phyloP scores from a whole-genome alignment of 2,888 invertebrate genomes.

The Lymantria dispar region DNA sequence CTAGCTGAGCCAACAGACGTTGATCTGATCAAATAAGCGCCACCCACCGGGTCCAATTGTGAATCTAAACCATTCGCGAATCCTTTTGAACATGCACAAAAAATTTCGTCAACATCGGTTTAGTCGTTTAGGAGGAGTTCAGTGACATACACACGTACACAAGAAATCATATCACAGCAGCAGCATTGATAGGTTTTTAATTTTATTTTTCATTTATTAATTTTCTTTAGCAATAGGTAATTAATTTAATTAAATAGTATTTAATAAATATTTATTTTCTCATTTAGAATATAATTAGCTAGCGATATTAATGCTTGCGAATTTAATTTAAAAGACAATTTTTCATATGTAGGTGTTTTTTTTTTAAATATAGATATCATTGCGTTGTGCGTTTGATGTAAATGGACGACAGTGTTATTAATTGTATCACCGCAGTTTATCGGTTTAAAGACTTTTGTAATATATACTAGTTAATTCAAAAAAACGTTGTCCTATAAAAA shows the following conservation, averaged over 20 bases:
- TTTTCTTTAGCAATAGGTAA: background rate
- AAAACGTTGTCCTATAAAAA: too few relatives aligned
- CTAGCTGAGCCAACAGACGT: too few relatives aligned
- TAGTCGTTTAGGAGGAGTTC: too few relatives aligned
- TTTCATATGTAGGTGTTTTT: conserved; percentile 18
- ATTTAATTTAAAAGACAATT: conserved; percentile 24
- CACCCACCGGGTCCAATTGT: too few relatives aligned
- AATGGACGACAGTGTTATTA: conserved; percentile 26
- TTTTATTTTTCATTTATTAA: conserved; percentile 4
- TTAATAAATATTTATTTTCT: conserved; percentile 27
- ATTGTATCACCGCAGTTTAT: conserved; percentile 28
- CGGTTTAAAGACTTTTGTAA: conserved; percentile 2
- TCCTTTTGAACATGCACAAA: too few relatives aligned
- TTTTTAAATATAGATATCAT: conserved; percentile 13
- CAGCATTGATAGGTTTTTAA: conserved; percentile 11
- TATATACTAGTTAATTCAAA: too few relatives aligned
- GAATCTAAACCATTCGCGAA: too few relatives aligned
- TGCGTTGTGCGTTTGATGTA: conserved; percentile 15
- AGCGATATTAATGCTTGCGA: conserved; percentile 27
- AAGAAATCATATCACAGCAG: conserved; percentile 2
- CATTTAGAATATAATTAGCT: conserved; percentile 21
- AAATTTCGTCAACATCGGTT: too few relatives aligned
- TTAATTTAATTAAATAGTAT: conserved; percentile 9
- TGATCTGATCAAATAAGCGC: too few relatives aligned
- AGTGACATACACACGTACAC: too few relatives aligned